Evolutionary conservation across 2,113 vertebrate species (phyloP).

Genomic region (Coptodon rendalli): DNA sequence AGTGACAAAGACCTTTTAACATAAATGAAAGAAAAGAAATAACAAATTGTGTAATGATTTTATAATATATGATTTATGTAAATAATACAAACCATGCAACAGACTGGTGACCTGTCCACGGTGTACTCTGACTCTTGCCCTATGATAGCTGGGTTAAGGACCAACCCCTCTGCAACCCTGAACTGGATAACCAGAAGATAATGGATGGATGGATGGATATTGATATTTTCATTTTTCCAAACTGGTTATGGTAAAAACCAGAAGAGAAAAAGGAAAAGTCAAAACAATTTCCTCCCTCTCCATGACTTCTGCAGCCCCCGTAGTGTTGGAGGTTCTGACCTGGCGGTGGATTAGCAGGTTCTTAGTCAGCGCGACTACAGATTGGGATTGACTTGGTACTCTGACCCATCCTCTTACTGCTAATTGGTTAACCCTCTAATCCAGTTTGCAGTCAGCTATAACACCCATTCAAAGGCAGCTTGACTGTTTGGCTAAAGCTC

Average conservation of each 20-base stretch:
- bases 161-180: not conserved
- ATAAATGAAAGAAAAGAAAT: not conserved
- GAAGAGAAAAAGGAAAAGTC: not conserved
- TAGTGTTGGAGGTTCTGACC: slow-evolving; percentile 17
- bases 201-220: not conserved
- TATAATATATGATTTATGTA: not conserved
- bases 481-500: slow-evolving; percentile 21
- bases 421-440: slow-evolving; percentile 65
- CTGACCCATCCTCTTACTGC: slow-evolving; percentile 48
- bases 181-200: not conserved
- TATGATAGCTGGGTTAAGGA: not conserved
- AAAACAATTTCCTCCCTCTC: not conserved
- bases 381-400: slow-evolving; percentile 45
- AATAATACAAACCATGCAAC: not conserved
- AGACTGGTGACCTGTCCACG: rapidly evolving
- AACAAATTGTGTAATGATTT: not conserved
- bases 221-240: not conserved
- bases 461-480: slow-evolving; percentile 24
- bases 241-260: not conserved
- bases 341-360: slow-evolving; percentile 23
- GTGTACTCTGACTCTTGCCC: not conserved
- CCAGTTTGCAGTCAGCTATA: slow-evolving; percentile 40
- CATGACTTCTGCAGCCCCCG: not conserved
- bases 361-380: slow-evolving; percentile 9
- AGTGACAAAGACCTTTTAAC: not conserved